Evolutionary conservation across 2,888 invertebrate species (phyloP).

Genomic region (Uropetala carovei): DNA sequence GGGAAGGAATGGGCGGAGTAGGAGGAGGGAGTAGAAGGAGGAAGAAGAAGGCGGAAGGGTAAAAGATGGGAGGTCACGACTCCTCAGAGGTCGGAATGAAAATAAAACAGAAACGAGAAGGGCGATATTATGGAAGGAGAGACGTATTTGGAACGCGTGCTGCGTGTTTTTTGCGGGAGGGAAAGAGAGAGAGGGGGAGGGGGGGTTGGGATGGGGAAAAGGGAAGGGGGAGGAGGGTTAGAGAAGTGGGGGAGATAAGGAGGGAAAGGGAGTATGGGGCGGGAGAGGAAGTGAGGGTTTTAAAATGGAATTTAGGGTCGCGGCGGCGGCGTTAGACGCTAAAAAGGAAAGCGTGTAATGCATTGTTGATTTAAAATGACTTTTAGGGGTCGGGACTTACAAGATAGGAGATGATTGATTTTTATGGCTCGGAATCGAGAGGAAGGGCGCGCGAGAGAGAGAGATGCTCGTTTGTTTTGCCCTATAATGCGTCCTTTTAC

Average conservation of each 20-base stretch:
- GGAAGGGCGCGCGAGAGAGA: no score
- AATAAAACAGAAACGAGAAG: background rate
- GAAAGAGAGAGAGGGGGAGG: background rate
- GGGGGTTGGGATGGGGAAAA: background rate
- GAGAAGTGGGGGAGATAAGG: background rate
- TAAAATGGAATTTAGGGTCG: background rate
- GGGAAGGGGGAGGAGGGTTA: background rate
- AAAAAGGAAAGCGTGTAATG: constrained; percentile 52
- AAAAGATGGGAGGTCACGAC: constrained; percentile 18
- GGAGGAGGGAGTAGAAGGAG: background rate
- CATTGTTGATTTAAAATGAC: constrained; percentile 58
- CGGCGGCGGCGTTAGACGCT: background rate
- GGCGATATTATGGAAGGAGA: constrained; percentile 35
- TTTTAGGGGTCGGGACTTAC: background rate
- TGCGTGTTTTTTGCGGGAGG: background rate
- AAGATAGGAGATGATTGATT: constrained; percentile 51
- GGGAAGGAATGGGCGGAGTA: background rate
- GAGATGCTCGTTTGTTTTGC: no score
- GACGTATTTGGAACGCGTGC: constrained; percentile 36
- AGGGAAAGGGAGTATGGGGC: background rate
- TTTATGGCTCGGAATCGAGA: no score
- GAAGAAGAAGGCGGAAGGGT: background rate
- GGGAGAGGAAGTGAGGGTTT: background rate
- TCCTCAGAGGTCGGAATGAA: background rate
- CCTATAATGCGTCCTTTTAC: no score